phyloP scores from a whole-genome alignment of 2,888 invertebrate genomes.

The Drosophila acutilabella region DNA sequence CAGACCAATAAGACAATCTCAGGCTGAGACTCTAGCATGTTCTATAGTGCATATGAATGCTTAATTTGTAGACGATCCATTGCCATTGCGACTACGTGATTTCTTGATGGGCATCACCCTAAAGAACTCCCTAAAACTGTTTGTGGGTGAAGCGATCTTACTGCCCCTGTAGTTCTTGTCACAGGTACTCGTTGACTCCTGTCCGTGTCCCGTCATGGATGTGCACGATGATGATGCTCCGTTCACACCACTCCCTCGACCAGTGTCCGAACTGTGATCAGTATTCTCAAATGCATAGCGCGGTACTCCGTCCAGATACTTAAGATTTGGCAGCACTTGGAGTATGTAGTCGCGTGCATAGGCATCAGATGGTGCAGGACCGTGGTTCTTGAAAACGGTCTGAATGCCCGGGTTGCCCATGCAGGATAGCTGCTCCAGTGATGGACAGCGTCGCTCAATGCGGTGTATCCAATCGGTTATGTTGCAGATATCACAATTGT shows the following conservation, averaged over 20 bases:
- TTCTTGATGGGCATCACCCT: conserved; percentile 68
- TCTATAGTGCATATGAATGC: not conserved
- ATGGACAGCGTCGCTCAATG: conserved; percentile 90
- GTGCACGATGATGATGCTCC: conserved; percentile 39
- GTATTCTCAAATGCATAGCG: conserved; percentile 31
- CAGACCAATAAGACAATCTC: conserved; percentile 35
- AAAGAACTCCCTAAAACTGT: conserved; percentile 79
- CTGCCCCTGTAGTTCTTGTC: conserved; percentile 45
- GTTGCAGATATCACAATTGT: conserved; percentile 88
- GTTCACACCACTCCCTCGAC: conserved; percentile 9
- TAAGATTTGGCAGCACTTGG: conserved; percentile 72
- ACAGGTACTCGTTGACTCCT: conserved; percentile 58
- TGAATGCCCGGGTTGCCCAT: conserved; percentile 93
- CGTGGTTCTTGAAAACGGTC: conserved; percentile 85
- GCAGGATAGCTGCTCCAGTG: conserved; percentile 89
- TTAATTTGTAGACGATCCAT: conserved; percentile 76
- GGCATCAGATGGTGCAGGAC: conserved; percentile 82
- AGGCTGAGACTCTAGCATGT: not conserved
- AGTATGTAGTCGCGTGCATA: conserved; percentile 78
- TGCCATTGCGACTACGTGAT: conserved; percentile 25
- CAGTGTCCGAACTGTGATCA: conserved; percentile 4
- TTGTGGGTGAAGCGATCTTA: conserved; percentile 50
- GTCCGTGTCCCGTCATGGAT: conserved; percentile 46
- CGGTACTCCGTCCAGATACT: conserved; percentile 78
- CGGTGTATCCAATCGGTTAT: conserved; percentile 91